phyloP scores from a whole-genome alignment of 2,888 invertebrate genomes.

The Phengaris arion region DNA sequence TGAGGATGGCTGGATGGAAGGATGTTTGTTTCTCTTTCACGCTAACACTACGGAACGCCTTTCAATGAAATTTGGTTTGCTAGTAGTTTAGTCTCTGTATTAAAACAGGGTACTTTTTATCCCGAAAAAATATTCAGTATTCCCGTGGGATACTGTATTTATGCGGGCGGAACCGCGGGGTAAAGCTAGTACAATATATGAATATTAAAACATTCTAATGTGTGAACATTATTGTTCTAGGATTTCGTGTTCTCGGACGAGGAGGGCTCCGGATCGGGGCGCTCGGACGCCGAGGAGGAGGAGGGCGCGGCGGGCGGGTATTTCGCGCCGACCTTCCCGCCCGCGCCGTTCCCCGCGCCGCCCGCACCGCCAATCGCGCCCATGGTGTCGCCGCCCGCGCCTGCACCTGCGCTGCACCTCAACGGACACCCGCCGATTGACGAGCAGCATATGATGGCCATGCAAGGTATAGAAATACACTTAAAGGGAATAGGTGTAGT shows the following conservation, averaged over 20 bases:
- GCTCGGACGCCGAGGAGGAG: conserved; percentile 84
- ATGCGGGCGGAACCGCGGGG: too few relatives aligned
- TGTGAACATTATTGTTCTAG: conserved; percentile 44
- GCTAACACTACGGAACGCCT: too few relatives aligned
- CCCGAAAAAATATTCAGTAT: too few relatives aligned
- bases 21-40: too few relatives aligned
- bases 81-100: too few relatives aligned
- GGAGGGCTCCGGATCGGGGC: conserved; percentile 73
- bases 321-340: conserved; percentile 50
- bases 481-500: too few relatives aligned
- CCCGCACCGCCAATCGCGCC: conserved; percentile 54
- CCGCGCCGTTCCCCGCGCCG: conserved; percentile 57
- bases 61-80: too few relatives aligned
- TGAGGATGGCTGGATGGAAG: too few relatives aligned
- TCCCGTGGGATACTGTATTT: too few relatives aligned
- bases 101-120: too few relatives aligned
- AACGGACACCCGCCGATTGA: conserved; percentile 42
- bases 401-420: conserved; percentile 43
- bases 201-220: too few relatives aligned
- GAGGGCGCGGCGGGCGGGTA: conserved; percentile 54
- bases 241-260: conserved; percentile 81
- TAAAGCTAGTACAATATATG: too few relatives aligned
- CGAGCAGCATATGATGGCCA: conserved; percentile 43
- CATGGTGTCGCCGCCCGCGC: conserved; percentile 49
- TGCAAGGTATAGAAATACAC: conserved; percentile 48